Percentiles rank a stretch among this genome's conserved stretches.
phyloP scores from a whole-genome alignment of 2,113 vertebrate genomes.

The Indri indri region DNA sequence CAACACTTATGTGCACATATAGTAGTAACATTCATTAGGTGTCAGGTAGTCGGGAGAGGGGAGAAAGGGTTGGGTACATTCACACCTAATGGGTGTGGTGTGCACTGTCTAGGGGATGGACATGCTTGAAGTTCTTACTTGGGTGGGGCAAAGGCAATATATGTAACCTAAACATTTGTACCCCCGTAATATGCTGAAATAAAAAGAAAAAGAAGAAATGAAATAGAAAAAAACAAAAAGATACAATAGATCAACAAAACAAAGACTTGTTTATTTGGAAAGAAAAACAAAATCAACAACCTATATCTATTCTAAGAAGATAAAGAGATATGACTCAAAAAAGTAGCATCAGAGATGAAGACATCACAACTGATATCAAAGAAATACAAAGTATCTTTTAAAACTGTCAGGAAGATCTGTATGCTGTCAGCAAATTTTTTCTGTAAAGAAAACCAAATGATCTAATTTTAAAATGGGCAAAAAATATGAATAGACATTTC shows the following conservation, averaged over 20 bases:
- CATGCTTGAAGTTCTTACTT: too few species aligned
- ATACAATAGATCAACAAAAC: neutral
- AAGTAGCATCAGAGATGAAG: neutral
- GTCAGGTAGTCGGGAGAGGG: too few species aligned
- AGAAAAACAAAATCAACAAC: neutral
- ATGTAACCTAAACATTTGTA: too few species aligned
- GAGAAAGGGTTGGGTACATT: too few species aligned
- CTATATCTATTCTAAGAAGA: neutral
- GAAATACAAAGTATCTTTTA: neutral
- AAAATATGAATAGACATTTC: neutral
- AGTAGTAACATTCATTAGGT: too few species aligned
- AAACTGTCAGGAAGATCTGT: neutral
- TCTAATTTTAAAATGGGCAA: neutral
- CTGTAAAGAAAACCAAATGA: neutral
- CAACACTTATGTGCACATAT: too few species aligned
- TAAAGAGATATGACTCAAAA: neutral
- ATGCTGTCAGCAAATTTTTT: too few species aligned
- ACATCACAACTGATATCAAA: neutral
- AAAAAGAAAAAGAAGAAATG: too few species aligned
- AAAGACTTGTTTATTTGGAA: neutral
- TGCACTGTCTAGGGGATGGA: too few species aligned
- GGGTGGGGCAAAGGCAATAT: too few species aligned
- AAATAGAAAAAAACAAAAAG: neutral
- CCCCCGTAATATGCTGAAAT: too few species aligned
- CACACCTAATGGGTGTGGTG: too few species aligned